Percentiles rank a stretch among this genome's conserved stretches.
Evolutionary conservation across 2,113 vertebrate genomes (phyloP).

Genomic region (Pantherophis guttatus): DNA sequence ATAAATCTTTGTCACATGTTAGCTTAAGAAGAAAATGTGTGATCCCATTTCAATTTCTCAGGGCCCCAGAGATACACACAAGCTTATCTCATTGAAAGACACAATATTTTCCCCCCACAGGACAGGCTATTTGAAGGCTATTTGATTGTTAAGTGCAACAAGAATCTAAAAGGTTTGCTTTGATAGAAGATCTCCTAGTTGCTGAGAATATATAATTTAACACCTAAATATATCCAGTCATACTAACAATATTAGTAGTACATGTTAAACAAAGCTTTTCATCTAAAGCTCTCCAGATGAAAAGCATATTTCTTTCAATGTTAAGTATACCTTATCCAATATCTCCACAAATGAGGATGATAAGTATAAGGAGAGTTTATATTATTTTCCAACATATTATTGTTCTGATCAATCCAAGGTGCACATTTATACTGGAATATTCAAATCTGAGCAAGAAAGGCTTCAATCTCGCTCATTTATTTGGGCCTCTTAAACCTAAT

Average conservation of each 20-base stretch:
- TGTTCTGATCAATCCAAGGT: background rate
- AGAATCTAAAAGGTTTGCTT: background rate
- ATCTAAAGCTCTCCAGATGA: background rate
- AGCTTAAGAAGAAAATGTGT: background rate
- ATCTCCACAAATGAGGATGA: background rate
- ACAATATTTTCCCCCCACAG: background rate
- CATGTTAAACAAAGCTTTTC: background rate
- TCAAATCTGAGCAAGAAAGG: background rate
- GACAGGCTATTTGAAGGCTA: background rate
- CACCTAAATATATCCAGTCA: background rate
- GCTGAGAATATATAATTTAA: background rate
- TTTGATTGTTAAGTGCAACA: background rate
- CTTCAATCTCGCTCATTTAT: background rate
- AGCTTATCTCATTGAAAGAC: background rate
- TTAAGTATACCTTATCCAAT: background rate
- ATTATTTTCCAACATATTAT: background rate
- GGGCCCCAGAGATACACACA: background rate
- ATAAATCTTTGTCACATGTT: background rate
- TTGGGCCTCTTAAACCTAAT: background rate
- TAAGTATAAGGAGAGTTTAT: background rate
- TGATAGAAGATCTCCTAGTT: background rate
- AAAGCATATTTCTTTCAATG: background rate
- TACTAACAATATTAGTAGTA: background rate
- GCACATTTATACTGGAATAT: background rate
- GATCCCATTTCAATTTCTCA: background rate